phyloP scores from a whole-genome alignment of 2,797 vertebrate genomes.

The Astyanax mexicanus region DNA sequence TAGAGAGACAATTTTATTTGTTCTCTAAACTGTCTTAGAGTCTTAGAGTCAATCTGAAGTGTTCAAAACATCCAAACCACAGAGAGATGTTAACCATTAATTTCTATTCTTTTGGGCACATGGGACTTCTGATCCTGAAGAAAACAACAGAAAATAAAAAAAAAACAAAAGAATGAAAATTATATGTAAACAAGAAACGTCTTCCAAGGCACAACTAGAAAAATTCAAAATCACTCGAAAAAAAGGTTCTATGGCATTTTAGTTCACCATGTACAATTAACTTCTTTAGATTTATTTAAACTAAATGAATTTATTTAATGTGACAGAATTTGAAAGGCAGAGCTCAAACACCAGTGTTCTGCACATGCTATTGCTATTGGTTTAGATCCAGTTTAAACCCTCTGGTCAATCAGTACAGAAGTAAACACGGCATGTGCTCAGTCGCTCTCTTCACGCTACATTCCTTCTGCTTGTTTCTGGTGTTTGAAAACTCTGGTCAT shows the following conservation, averaged over 20 bases:
- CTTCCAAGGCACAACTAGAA: background rate
- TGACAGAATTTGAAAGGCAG: background rate
- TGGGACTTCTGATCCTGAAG: too few species aligned
- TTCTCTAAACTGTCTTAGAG: background rate
- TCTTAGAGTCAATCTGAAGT: background rate
- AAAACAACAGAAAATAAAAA: background rate
- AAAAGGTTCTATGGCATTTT: background rate
- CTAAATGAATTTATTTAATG: background rate
- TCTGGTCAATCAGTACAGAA: conserved; percentile 6
- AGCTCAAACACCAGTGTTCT: background rate
- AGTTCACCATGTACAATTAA: background rate
- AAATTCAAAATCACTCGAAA: background rate
- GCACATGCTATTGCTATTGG: conserved; percentile 5
- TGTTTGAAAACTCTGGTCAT: conserved; percentile 47
- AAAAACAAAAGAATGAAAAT: background rate
- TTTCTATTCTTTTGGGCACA: background rate
- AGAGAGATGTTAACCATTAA: too few species aligned
- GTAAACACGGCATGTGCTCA: conserved; percentile 35
- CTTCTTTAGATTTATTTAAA: background rate
- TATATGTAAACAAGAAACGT: background rate
- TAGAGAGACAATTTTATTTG: background rate
- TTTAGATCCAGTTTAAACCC: background rate
- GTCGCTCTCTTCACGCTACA: conserved; percentile 28
- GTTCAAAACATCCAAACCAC: background rate
- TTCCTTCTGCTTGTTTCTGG: conserved; percentile 23